Base-by-base conservation (phyloP, 2,888 invertebrate genomes). In the Laothoe populi region DNA sequence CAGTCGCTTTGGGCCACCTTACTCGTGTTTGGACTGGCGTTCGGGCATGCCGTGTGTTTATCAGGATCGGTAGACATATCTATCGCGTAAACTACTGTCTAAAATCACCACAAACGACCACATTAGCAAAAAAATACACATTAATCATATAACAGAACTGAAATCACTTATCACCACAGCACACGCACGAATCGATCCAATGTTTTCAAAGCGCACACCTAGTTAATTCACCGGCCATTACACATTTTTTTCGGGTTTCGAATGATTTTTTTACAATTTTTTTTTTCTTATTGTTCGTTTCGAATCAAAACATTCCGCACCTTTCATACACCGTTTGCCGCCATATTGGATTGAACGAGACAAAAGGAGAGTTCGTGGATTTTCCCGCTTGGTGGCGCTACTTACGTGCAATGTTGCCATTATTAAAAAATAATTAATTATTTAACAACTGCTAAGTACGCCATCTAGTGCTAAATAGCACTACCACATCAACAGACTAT, bases 271-370 rank as follows among this genome's bases (percentile, higher is more conserved):
- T 78, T 69, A 70, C 66, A 65, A 61, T 66, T 72, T 61, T 64
- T 67, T 73, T 75, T 79, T 75, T 84, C 83, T 84, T 83, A 82
- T 82, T 86, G 78, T 81, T 84, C 84, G 82, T 81, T 84, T 84
- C 81, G 78, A 89, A 90, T 88, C 91, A 92, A 90, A 92, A 92
- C 92, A 92, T 87, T 91, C 87, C 82, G 87, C 83, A 88, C 88
- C 87, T 87, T 86, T 88, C 90, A 89, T 90, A 88, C 84, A 84
- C 83, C 82, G 83, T 87, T 92, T 90, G 84, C 91, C 91, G 92
- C 92, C 92, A 92, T 92, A 90, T 92, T 92, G 92, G 86, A 90
- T 89, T 87, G 84, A 85, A 81, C 76, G 86, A 89, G 87, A 91
- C 87, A 88, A 89, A 88, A 89, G 84, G 78, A 81, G 72, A 77